Conservation (phyloP, 2,888 invertebrate species). For the Entomobrya multifasciata region DNA sequence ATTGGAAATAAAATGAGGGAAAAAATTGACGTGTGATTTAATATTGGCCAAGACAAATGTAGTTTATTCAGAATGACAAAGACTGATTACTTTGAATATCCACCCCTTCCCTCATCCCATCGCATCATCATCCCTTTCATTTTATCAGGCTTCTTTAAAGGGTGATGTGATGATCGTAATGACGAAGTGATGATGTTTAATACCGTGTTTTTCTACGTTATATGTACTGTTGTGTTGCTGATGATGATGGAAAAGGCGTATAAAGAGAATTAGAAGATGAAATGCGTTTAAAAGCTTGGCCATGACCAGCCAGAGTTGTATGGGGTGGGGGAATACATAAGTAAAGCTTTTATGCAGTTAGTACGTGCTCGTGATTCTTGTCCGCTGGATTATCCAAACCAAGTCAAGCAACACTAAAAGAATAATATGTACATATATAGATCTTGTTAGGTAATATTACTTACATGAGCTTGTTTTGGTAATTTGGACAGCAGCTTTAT, state of each 20-base stretch:
- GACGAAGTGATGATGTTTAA: slow-evolving; percentile 64
- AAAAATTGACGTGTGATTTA: slow-evolving; percentile 78
- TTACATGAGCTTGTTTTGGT: slow-evolving; percentile 53
- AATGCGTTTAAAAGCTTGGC: slow-evolving; percentile 10
- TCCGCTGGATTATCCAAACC: slow-evolving; percentile 51
- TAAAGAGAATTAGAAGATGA: slow-evolving; percentile 1
- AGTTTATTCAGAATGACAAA: slow-evolving; percentile 80
- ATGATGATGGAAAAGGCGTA: slow-evolving; percentile 3
- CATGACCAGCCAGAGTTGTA: background rate
- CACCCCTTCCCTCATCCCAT: slow-evolving; percentile 75
- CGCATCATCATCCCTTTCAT: slow-evolving; percentile 24
- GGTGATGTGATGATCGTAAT: slow-evolving; percentile 54
- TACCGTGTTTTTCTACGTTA: too few species aligned
- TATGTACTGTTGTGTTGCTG: too few species aligned
- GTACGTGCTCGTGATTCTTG: slow-evolving; percentile 51
- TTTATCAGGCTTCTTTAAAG: slow-evolving; percentile 27
- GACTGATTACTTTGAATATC: slow-evolving; percentile 79
- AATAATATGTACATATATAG: background rate
- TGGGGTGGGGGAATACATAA: background rate
- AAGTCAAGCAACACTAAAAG: background rate
- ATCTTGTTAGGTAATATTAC: slow-evolving; percentile 3
- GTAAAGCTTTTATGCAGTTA: background rate
- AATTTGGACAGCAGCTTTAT: slow-evolving; percentile 36
- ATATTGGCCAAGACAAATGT: slow-evolving; percentile 79
- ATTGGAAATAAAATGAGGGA: slow-evolving; percentile 64